Base-by-base conservation (phyloP, 2,113 vertebrate species). In the Anseranas semipalmata region DNA sequence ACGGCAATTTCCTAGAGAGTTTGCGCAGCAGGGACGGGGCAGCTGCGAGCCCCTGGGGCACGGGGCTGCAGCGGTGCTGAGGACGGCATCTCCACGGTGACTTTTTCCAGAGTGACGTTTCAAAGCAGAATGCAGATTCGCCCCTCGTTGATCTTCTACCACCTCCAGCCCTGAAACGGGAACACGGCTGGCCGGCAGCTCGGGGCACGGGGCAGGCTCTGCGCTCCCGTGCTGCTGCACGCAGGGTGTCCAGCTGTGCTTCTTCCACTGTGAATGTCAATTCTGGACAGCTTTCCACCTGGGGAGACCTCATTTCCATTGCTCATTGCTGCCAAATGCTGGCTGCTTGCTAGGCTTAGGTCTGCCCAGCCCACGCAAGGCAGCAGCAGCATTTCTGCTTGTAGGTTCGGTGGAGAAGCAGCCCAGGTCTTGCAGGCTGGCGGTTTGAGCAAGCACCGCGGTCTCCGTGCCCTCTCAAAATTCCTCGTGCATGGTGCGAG, bases 61-160 rank as follows among this genome's bases (percentile, higher is more conserved):
- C 24, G 50, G 55, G 43, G 17, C 19, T 8, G 25, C 0, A 3
- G n/a, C 21, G 73, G 1, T 15, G 41, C 27, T 58, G 73, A 48
- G 20, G 14, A 12, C 3, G 6, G 39, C 1, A 2, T 25, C 63
- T 73, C 79, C 0, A 0, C 28, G 3, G 55, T 8, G 28, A 12
- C 35, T 91, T 72, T 58, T 72, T 52, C 59, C 59, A 15, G 32
- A 60, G n/a, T 50, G 59, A 74, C 45, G 2, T 60, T 77, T 58
- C 7, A 2, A 37, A 87, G 35, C 13, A 17, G 55, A 46, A 19
- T 10, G 53, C 24, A 79, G 37, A 41, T 85, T 85, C 5, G 1
- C 32, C 48, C 39, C 35, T 35, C 3, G 2, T 24, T 24, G 18
- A 16, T 79, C 76, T 81, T 59, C 66, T 59, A 70, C 8, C 2